These are phyloP conservation scores for Phainopepla nitens DNA, from an alignment of 2,113 vertebrate species.

Conservation along the genomic window DNA sequence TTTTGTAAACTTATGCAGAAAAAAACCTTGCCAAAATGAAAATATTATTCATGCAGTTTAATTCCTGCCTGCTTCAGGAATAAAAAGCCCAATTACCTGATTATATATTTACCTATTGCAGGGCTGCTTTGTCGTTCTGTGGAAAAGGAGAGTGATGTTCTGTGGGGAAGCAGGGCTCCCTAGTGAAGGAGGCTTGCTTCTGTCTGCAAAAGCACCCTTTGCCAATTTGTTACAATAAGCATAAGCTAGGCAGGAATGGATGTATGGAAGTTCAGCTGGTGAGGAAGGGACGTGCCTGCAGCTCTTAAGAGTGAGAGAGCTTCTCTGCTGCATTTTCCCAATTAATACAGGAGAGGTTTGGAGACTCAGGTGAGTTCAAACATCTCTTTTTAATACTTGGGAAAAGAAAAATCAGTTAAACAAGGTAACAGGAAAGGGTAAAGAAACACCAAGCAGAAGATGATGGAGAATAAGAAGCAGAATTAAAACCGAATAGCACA, in stretches of 20 bases:
- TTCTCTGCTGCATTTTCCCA: accelerated
- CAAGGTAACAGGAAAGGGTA: not conserved
- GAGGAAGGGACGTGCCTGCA: not conserved
- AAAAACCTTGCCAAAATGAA: not conserved
- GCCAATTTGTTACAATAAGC: not conserved
- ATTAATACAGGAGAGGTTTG: not conserved
- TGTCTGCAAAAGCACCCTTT: not conserved
- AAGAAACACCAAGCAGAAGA: not conserved
- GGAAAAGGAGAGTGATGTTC: not conserved
- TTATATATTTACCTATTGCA: not conserved
- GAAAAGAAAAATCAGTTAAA: not conserved
- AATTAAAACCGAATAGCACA: not conserved
- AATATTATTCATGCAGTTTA: not conserved
- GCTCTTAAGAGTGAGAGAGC: not conserved
- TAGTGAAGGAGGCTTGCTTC: not conserved
- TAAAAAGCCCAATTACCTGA: not conserved
- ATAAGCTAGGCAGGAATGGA: accelerated
- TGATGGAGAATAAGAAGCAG: not conserved
- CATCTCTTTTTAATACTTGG: not conserved
- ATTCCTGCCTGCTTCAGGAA: not conserved
- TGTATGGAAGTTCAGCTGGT: not conserved
- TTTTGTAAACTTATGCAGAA: not conserved
- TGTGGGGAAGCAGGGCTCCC: not conserved
- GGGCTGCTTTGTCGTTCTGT: not conserved
- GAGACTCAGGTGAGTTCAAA: not conserved